phyloP scores from a whole-genome alignment of 2,113 vertebrate genomes.

The Pelmatolapia mariae region DNA sequence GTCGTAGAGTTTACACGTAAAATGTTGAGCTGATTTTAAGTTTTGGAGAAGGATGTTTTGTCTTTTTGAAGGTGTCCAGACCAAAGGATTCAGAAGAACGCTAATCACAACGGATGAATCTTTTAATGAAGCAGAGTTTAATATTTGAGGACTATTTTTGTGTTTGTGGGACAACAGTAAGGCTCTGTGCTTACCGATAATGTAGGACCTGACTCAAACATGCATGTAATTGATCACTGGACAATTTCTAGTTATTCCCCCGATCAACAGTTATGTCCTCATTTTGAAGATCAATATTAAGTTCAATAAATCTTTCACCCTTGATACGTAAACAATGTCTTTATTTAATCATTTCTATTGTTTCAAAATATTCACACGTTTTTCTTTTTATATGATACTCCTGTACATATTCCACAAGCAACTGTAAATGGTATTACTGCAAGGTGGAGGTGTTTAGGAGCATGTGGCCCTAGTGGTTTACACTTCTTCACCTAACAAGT shows the following conservation, averaged over 20 bases:
- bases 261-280: conserved; percentile 1
- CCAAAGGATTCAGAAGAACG: conserved; percentile 37
- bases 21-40: not conserved
- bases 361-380: not conserved
- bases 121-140: not conserved
- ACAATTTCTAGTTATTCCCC: not conserved
- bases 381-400: not conserved
- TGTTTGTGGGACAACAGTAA: conserved; percentile 10
- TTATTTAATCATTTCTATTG: not conserved
- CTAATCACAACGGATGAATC: not conserved
- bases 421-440: not conserved
- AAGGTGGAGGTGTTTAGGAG: not conserved
- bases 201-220: not conserved
- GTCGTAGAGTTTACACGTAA: conserved; percentile 18
- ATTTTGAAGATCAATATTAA: conserved; percentile 34
- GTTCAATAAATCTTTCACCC: conserved; percentile 56
- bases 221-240: conserved; percentile 15
- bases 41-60: not conserved
- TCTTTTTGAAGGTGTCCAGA: not conserved
- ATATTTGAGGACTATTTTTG: not conserved
- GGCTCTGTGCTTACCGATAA: not conserved
- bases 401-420: not conserved
- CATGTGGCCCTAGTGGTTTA: not conserved
- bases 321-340: not conserved
- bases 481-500: not conserved